phyloP scores from a whole-genome alignment of 2,888 invertebrate species.

The Sminthurinus aureus region DNA sequence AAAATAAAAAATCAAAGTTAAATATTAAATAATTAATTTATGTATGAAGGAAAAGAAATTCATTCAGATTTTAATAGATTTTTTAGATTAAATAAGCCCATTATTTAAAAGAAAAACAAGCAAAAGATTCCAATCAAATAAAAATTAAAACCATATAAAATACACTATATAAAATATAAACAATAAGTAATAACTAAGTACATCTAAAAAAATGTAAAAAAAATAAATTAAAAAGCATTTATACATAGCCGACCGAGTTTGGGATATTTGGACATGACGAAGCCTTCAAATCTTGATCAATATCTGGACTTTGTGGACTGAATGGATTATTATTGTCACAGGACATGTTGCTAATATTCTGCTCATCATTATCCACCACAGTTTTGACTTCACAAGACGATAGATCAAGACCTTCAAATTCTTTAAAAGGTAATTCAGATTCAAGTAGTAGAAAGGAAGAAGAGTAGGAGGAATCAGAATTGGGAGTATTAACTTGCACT shows the following conservation, averaged over 20 bases:
- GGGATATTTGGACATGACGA: conserved; percentile 6
- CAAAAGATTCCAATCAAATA: no score
- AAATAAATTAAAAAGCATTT: background rate
- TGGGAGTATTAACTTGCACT: background rate
- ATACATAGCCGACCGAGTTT: background rate
- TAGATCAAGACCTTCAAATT: background rate
- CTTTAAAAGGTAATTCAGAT: background rate
- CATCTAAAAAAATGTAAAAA: background rate
- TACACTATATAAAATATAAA: no score
- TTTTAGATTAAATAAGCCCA: no score
- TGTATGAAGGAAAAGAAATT: no score
- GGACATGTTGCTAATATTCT: background rate
- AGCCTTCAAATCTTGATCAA: background rate
- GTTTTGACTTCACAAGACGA: background rate
- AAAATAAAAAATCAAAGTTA: no score
- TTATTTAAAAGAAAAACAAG: no score
- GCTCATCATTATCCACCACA: background rate
- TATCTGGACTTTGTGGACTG: background rate
- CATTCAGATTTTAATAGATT: no score
- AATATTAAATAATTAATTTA: no score
- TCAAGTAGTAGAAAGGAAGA: background rate
- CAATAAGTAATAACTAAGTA: no score
- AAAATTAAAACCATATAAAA: no score
- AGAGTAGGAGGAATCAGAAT: background rate
- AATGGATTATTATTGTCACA: background rate